A percentile compares a stretch with the other conserved stretches of the same genome.
Conservation (phyloP, 2,888 invertebrate genomes). For the Drosophila infuscata region DNA sequence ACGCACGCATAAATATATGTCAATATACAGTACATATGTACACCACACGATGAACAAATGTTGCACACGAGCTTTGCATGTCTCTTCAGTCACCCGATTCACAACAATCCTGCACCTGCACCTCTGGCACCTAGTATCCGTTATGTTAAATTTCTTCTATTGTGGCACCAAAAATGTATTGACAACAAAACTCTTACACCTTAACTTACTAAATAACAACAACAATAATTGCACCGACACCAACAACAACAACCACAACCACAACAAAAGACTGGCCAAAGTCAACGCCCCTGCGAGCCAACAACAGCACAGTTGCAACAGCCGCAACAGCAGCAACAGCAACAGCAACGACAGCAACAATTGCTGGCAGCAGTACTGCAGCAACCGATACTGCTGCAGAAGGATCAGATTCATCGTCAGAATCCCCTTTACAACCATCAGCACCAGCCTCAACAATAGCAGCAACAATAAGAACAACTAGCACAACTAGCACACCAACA, state of each 20-base stretch:
- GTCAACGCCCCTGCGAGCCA: conserved; percentile 63
- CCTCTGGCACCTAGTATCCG: conserved; percentile 48
- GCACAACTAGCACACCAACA: conserved; percentile 47
- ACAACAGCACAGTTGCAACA: conserved; percentile 40
- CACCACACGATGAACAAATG: conserved; percentile 10
- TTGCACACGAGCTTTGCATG: conserved; percentile 54
- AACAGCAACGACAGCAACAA: conserved; percentile 19
- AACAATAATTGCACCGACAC: conserved; percentile 42
- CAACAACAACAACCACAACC: conserved; percentile 33
- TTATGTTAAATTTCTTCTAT: conserved; percentile 54
- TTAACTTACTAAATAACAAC: conserved; percentile 62
- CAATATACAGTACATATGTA: neutral
- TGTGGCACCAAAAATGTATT: conserved; percentile 66
- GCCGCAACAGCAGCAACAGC: conserved; percentile 25
- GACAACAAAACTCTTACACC: conserved; percentile 67
- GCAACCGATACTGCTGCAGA: conserved; percentile 15
- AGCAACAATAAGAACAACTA: conserved; percentile 27
- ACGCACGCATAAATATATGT: neutral
- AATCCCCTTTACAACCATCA: conserved; percentile 22
- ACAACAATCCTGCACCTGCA: conserved; percentile 41
- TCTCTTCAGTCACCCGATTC: conserved; percentile 43
- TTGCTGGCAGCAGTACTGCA: conserved; percentile 7
- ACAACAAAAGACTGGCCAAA: conserved; percentile 80
- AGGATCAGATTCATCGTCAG: conserved; percentile 13
- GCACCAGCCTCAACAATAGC: conserved; percentile 31